Conservation (phyloP, 2,888 invertebrate species). For the Ischnus inquisitorius region DNA sequence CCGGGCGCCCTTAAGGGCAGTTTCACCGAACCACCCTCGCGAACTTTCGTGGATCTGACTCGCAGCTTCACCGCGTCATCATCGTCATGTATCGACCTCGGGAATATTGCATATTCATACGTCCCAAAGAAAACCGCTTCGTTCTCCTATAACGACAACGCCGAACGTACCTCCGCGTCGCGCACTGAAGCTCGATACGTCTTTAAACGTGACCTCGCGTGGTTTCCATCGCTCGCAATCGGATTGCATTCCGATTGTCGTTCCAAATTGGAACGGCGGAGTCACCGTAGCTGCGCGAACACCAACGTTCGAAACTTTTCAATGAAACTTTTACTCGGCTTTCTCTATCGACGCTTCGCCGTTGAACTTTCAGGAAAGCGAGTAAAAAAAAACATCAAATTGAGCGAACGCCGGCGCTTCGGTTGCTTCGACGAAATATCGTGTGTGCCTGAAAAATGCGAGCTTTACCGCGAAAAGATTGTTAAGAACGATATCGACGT, state of each 20-base stretch:
- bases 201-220: conserved; percentile 3
- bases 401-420: conserved; percentile 3
- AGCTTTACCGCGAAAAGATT: conserved; percentile 46
- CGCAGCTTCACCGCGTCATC: conserved; percentile 4
- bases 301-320: conserved; percentile 28
- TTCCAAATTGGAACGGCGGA: conserved; percentile 30
- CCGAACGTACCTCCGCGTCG: background rate
- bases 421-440: conserved; percentile 23
- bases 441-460: conserved; percentile 14
- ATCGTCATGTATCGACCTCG: conserved; percentile 44
- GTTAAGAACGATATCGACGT: conserved; percentile 57
- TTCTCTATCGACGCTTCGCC: background rate
- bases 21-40: background rate
- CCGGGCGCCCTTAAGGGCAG: background rate
- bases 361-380: background rate
- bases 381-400: conserved; percentile 6
- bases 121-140: conserved; percentile 8
- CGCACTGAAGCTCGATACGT: conserved; percentile 1
- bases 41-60: background rate
- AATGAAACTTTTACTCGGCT: conserved; percentile 38
- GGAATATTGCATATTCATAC: conserved; percentile 75
- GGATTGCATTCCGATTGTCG: conserved; percentile 34
- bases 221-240: conserved; percentile 12
- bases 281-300: background rate
- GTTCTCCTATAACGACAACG: conserved; percentile 23